Evolutionary conservation across 37 sponge, comb jelly and placozoan genomes (phyloP).

Genomic region (Axinella damicornis): DNA sequence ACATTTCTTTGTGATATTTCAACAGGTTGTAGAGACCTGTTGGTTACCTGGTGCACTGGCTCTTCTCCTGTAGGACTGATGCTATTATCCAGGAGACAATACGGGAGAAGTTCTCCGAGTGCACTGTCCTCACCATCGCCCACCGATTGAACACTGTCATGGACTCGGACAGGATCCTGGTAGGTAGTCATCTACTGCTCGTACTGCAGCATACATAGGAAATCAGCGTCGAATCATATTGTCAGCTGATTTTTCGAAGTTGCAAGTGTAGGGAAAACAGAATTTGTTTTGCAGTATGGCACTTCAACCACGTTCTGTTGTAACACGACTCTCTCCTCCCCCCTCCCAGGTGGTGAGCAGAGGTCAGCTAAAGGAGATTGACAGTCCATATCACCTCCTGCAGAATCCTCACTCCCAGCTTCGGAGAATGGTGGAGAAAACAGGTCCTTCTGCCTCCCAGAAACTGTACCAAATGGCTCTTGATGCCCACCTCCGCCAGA

Average conservation of each 20-base stretch:
- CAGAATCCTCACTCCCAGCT: conserved; percentile 39
- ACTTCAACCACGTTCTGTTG: no score
- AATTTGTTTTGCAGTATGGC: no score
- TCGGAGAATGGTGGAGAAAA: conserved; percentile 54
- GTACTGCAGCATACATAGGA: no score
- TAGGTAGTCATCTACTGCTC: conserved; percentile 33
- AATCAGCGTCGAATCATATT: no score
- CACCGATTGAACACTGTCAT: conserved; percentile 96
- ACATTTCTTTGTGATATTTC: no score
- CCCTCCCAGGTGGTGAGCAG: conserved; percentile 49
- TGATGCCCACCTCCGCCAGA: conserved; percentile 1
- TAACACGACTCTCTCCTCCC: no score
- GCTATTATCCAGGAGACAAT: conserved; percentile 89
- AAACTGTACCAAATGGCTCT: conserved; percentile 65
- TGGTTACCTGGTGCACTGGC: no score
- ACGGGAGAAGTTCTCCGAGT: conserved; percentile 76
- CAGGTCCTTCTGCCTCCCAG: conserved; percentile 40
- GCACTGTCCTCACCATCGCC: conserved; percentile 96
- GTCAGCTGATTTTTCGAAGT: no score
- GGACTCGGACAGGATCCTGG: conserved; percentile 91
- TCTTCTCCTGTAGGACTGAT: conserved; percentile 80
- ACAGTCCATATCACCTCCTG: conserved; percentile 50
- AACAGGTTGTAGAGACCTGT: no score
- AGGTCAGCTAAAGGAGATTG: conserved; percentile 71
- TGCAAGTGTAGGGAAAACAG: no score